Percentiles rank a stretch among this genome's conserved stretches.
These are phyloP conservation scores for Ceratina australensis DNA, from an alignment of 1,140 invertebrate genomes.

Conservation along the genomic window DNA sequence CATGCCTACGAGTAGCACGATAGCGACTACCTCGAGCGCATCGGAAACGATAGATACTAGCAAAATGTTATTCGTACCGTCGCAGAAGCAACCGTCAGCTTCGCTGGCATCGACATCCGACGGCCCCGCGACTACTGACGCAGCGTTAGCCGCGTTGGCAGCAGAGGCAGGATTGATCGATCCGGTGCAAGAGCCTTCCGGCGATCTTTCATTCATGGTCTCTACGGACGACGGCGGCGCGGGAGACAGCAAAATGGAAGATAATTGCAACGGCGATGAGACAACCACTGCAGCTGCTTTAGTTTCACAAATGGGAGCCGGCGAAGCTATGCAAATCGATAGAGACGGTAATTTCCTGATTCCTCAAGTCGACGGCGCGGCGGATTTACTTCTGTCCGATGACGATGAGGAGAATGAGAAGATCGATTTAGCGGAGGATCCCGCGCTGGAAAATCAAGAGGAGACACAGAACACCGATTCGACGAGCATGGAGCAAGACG, in stretches of 20 bases:
- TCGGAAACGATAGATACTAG: slow-evolving; percentile 73
- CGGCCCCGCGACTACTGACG: slow-evolving; percentile 83
- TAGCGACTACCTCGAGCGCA: slow-evolving; percentile 71
- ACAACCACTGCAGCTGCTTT: slow-evolving; percentile 63
- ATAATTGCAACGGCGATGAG: slow-evolving; percentile 77
- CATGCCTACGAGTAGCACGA: slow-evolving; percentile 76
- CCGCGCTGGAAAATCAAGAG: slow-evolving; percentile 38
- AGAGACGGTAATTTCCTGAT: slow-evolving; percentile 76
- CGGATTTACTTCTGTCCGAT: slow-evolving; percentile 70
- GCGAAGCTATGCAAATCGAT: slow-evolving; percentile 76
- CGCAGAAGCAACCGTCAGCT: slow-evolving; percentile 80
- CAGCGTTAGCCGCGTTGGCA: slow-evolving; percentile 83
- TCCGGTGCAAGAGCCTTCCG: slow-evolving; percentile 78
- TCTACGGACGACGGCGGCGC: slow-evolving; percentile 69
- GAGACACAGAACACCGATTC: slow-evolving; percentile 30
- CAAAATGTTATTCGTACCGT: slow-evolving; percentile 80
- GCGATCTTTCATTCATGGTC: slow-evolving; percentile 75
- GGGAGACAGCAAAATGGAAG: slow-evolving; percentile 70
- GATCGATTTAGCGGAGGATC: slow-evolving; percentile 57
- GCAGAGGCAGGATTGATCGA: slow-evolving; percentile 84
- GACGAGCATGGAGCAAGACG: slow-evolving; percentile 62
- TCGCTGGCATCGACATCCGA: slow-evolving; percentile 81
- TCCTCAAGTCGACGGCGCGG: slow-evolving; percentile 75
- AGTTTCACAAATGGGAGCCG: slow-evolving; percentile 68
- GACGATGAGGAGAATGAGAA: slow-evolving; percentile 68